Evolutionary conservation across 2,797 vertebrate species (phyloP).

Genomic region (Helicolenus hilgendorfi): DNA sequence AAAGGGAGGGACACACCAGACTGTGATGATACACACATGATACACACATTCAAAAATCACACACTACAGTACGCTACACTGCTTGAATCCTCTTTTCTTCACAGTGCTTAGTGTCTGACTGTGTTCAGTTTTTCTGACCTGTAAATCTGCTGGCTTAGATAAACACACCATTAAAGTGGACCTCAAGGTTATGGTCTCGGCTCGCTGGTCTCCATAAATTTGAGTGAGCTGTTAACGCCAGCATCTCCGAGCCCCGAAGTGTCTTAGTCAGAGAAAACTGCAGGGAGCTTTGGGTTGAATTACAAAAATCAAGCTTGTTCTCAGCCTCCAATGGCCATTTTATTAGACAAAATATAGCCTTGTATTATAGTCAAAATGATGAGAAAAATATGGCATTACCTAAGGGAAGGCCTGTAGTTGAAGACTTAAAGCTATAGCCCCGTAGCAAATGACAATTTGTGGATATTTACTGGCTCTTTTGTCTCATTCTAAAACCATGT

Average conservation of each 20-base stretch:
- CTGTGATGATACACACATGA: constrained; percentile 5
- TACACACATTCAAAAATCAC: not conserved
- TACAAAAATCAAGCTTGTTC: constrained; percentile 19
- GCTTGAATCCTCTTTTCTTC: constrained; percentile 45
- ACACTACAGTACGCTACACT: not conserved
- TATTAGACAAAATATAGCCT: not conserved
- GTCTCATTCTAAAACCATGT: constrained; percentile 1
- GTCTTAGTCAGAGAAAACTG: not conserved
- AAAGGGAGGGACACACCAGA: constrained; percentile 12
- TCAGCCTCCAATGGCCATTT: constrained; percentile 13
- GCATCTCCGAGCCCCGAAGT: constrained; percentile 1
- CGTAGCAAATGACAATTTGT: not conserved
- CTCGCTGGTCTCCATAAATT: constrained; percentile 55
- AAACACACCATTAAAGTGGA: constrained; percentile 62
- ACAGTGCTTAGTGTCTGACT: constrained; percentile 47
- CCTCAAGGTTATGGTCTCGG: constrained; percentile 20
- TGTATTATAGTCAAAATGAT: not conserved
- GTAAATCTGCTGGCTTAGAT: constrained; percentile 60
- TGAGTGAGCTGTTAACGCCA: constrained; percentile 28
- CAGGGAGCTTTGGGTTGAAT: not conserved
- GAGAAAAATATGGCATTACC: not conserved
- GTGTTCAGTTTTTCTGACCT: constrained; percentile 28
- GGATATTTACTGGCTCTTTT: not conserved
- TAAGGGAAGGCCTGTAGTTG: not conserved
- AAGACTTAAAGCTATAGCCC: not conserved